Percentiles rank a stretch among this genome's conserved stretches.
These are phyloP conservation scores for Caenorhabditis brenneri DNA, from an alignment of 1,140 invertebrate genomes.

Conservation along the genomic window DNA sequence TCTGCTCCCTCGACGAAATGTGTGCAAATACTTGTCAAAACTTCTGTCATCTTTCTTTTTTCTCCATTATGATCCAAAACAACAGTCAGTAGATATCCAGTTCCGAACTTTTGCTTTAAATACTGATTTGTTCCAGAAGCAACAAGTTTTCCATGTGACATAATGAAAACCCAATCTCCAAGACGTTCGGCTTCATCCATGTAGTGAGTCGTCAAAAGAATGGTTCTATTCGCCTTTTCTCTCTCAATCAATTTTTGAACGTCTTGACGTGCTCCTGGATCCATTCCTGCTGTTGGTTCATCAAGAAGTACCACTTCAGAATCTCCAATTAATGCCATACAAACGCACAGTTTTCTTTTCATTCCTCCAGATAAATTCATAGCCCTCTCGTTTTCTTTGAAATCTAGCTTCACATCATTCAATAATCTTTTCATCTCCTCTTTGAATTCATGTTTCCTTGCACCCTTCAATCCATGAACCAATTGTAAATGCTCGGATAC, in stretches of 20 bases:
- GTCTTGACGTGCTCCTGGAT: constrained; percentile 73
- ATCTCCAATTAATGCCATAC: constrained; percentile 74
- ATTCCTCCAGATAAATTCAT: constrained; percentile 72
- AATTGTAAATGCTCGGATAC: constrained; percentile 72
- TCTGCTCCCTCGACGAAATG: not conserved
- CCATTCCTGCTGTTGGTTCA: constrained; percentile 75
- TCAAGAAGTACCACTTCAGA: constrained; percentile 74
- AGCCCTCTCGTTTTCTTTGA: constrained; percentile 28
- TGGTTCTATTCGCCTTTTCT: constrained; percentile 72
- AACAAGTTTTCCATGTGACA: constrained; percentile 76
- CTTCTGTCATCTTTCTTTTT: not conserved
- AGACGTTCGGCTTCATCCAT: constrained; percentile 75
- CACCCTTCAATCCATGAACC: constrained; percentile 71
- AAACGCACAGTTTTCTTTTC: constrained; percentile 73
- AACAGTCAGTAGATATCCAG: constrained; percentile 47
- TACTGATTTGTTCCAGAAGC: constrained; percentile 77
- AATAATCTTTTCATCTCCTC: constrained; percentile 64
- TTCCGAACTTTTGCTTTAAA: constrained; percentile 74
- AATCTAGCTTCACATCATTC: constrained; percentile 11
- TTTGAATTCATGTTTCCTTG: constrained; percentile 46
- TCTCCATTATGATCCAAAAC: constrained; percentile 44
- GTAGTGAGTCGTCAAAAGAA: constrained; percentile 74
- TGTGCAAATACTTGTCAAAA: not conserved
- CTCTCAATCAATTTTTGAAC: constrained; percentile 75
- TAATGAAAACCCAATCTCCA: constrained; percentile 75